phyloP scores from a whole-genome alignment of 2,797 vertebrate genomes.

The Etheostoma nigrum region DNA sequence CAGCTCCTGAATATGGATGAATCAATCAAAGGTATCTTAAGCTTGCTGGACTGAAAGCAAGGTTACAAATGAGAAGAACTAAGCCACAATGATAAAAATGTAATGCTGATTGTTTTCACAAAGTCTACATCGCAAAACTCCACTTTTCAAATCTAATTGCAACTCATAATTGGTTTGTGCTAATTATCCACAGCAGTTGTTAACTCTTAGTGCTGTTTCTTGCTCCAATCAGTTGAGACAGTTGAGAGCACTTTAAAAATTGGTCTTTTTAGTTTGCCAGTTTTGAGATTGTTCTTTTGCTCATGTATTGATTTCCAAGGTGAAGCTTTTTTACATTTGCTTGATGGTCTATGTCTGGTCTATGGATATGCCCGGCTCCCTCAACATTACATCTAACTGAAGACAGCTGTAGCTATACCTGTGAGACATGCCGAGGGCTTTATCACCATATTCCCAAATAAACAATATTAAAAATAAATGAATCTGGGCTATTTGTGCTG shows the following conservation, averaged over 20 bases:
- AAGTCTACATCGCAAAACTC: conserved; percentile 1
- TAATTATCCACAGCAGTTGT: conserved; percentile 37
- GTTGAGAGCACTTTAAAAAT: conserved; percentile 45
- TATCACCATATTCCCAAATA: not conserved
- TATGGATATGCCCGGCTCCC: conserved; percentile 5
- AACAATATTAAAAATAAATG: conserved; percentile 3
- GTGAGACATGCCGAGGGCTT: not conserved
- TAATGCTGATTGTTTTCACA: not conserved
- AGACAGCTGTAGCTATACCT: conserved; percentile 6
- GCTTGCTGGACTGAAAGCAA: not conserved
- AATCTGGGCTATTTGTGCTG: not conserved
- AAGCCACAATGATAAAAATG: conserved; percentile 7
- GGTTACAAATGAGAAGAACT: not conserved
- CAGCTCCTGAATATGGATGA: not conserved
- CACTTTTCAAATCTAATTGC: conserved; percentile 40
- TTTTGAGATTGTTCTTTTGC: conserved; percentile 31
- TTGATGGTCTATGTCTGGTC: conserved; percentile 27
- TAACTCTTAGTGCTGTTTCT: conserved; percentile 32
- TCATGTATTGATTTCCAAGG: conserved; percentile 34
- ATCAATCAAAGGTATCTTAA: not conserved
- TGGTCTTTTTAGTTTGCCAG: conserved; percentile 18
- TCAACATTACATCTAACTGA: conserved; percentile 8
- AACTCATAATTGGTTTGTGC: conserved; percentile 24
- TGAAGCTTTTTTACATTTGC: conserved; percentile 30
- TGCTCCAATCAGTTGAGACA: conserved; percentile 22